phyloP scores from a whole-genome alignment of 2,797 vertebrate species.

The Pseudocheirus occidentalis region DNA sequence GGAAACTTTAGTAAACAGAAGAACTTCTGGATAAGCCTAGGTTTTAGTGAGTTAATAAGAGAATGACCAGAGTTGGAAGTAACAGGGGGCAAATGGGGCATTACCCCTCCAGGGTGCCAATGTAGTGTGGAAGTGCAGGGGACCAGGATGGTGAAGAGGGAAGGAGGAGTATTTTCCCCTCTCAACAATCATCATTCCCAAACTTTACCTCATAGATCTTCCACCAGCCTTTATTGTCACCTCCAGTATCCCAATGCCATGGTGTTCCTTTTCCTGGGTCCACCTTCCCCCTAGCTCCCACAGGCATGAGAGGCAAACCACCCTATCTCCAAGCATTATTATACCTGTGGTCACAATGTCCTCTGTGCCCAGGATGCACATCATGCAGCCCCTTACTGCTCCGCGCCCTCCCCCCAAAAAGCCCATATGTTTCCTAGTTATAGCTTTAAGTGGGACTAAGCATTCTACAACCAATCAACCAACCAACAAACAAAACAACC shows the following conservation, averaged over 20 bases:
- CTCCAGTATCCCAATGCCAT: background rate
- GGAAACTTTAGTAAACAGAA: background rate
- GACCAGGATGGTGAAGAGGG: too few relatives aligned
- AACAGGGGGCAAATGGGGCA: background rate
- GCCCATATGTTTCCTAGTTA: background rate
- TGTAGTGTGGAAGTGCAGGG: background rate
- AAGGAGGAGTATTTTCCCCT: background rate
- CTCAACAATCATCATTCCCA: background rate
- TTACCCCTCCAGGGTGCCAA: background rate
- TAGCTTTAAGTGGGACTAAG: background rate
- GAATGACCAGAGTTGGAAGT: background rate
- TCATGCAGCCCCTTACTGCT: background rate
- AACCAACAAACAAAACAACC: background rate
- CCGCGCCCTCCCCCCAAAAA: fast-evolving
- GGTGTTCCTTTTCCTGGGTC: background rate
- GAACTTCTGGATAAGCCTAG: background rate
- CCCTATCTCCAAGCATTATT: background rate
- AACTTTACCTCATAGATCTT: background rate
- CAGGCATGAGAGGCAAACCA: background rate
- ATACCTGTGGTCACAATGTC: background rate
- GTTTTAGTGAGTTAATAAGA: background rate
- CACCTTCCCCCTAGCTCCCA: background rate
- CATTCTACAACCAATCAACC: background rate
- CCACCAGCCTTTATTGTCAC: background rate
- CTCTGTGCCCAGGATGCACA: background rate